Evolutionary conservation across 1,140 invertebrate genomes (phyloP).

Genomic region (Probaryconus sp.): DNA sequence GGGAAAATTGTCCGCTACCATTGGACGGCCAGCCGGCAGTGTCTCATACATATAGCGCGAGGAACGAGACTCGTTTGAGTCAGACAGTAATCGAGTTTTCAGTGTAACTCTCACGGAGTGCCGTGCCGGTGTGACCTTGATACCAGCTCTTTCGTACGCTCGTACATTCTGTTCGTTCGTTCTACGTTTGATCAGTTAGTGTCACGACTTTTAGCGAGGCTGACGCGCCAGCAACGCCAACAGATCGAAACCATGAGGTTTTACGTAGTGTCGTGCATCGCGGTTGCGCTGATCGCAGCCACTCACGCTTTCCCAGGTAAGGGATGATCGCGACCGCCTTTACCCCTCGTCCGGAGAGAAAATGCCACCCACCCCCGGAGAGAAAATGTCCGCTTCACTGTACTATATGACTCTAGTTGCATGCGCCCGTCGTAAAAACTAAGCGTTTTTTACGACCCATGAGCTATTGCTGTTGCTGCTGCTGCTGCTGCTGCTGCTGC

Average conservation of each 20-base stretch:
- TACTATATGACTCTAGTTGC: too few species aligned
- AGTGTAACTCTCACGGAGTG: conserved; percentile 47
- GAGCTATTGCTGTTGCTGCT: too few species aligned
- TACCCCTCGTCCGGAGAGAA: too few species aligned
- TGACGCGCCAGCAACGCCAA: not conserved
- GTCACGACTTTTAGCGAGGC: conserved; percentile 46
- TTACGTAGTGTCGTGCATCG: conserved; percentile 32
- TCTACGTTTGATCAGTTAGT: conserved; percentile 46
- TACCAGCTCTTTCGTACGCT: conserved; percentile 23
- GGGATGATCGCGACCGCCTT: not conserved
- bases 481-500: too few species aligned
- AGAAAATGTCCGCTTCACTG: too few species aligned
- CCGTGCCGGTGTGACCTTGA: conserved; percentile 56
- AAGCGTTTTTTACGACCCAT: too few species aligned
- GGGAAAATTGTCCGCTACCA: conserved; percentile 45
- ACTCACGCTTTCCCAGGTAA: conserved; percentile 69
- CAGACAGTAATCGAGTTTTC: conserved; percentile 58
- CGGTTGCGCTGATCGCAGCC: conserved; percentile 60
- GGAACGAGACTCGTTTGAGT: conserved; percentile 43
- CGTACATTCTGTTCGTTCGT: not conserved
- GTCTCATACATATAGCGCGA: conserved; percentile 43
- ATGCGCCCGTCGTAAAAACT: not conserved
- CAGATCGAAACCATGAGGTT: conserved; percentile 36
- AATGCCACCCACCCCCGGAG: too few species aligned
- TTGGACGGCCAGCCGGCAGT: conserved; percentile 44